A percentile compares a stretch with the other conserved stretches of the same genome.
These are phyloP conservation scores for Glaucopsyche alexis DNA, from an alignment of 2,888 invertebrate genomes.

Conservation along the genomic window DNA sequence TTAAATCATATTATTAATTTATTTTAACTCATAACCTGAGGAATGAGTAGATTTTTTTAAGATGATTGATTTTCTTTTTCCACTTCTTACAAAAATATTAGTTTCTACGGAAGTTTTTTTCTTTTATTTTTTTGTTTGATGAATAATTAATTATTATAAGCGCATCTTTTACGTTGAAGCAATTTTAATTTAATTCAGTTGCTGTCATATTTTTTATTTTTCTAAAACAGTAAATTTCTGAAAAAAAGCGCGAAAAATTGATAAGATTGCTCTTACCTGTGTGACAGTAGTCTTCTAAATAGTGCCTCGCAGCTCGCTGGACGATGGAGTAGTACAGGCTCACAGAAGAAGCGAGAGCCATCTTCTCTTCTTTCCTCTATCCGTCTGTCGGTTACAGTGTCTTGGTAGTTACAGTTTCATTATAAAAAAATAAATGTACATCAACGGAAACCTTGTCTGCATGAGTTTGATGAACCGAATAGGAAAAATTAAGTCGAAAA, in stretches of 20 bases:
- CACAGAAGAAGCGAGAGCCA: slow-evolving; percentile 83
- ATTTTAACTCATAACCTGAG: too few relatives aligned
- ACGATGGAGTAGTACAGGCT: slow-evolving; percentile 85
- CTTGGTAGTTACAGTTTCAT: slow-evolving; percentile 59
- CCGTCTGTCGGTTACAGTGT: slow-evolving; percentile 54
- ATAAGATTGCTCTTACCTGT: slow-evolving; percentile 72
- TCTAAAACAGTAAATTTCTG: background rate
- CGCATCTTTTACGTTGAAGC: too few relatives aligned
- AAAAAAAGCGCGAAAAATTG: slow-evolving; percentile 27
- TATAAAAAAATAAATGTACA: slow-evolving; percentile 58
- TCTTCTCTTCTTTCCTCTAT: slow-evolving; percentile 61
- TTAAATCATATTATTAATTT: too few relatives aligned
- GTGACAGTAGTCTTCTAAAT: slow-evolving; percentile 84
- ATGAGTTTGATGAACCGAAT: slow-evolving; percentile 51
- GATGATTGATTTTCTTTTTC: too few relatives aligned
- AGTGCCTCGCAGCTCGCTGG: slow-evolving; percentile 84
- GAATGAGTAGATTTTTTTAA: too few relatives aligned
- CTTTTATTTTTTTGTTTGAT: too few relatives aligned
- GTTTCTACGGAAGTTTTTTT: too few relatives aligned
- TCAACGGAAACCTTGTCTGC: slow-evolving; percentile 59
- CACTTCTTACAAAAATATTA: too few relatives aligned
- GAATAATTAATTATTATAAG: too few relatives aligned
- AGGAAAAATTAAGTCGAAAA: slow-evolving; percentile 39
- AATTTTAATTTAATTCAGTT: too few relatives aligned
- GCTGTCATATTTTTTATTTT: too few relatives aligned